Evolutionary conservation across 92 coral and sea anemone genomes (phyloP).

Genomic region (Paramuricea clavata): DNA sequence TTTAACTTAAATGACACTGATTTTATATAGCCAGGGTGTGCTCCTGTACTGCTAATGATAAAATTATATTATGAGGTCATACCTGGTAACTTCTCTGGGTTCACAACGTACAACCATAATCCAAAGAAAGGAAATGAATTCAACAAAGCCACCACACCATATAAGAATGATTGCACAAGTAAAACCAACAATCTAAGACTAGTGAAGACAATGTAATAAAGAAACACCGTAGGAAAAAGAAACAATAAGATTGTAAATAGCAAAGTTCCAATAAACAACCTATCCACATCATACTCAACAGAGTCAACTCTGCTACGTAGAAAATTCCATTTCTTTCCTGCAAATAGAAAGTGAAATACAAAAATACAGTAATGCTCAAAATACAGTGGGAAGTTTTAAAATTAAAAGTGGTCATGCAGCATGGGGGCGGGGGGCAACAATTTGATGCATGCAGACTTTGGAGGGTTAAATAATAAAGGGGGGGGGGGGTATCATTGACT

Average conservation of each 20-base stretch:
- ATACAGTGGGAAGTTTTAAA: no score
- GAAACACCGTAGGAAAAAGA: slow-evolving; percentile 87
- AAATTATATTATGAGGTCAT: no score
- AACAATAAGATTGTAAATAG: slow-evolving; percentile 88
- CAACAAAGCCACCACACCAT: slow-evolving; percentile 48
- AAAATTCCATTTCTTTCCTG: slow-evolving; percentile 92
- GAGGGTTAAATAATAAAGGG: no score
- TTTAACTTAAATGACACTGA: no score
- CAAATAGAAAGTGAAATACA: neutral
- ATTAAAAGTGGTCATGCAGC: no score
- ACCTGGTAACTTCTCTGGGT: slow-evolving; percentile 88
- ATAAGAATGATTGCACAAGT: slow-evolving; percentile 70
- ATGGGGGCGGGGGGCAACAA: no score
- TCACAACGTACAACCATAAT: slow-evolving; percentile 57
- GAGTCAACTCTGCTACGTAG: slow-evolving; percentile 84
- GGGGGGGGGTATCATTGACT: no score
- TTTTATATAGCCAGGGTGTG: no score
- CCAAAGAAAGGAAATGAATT: slow-evolving; percentile 83
- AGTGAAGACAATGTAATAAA: slow-evolving; percentile 90
- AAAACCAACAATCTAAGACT: slow-evolving; percentile 77
- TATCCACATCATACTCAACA: slow-evolving; percentile 89
- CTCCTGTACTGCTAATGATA: no score
- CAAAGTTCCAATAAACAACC: slow-evolving; percentile 87
- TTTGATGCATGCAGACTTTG: no score
- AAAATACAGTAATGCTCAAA: neutral